A percentile compares a stretch with the other conserved stretches of the same genome.
Evolutionary conservation across 2,113 vertebrate genomes (phyloP).

Genomic region (Leptobrachium leishanense): DNA sequence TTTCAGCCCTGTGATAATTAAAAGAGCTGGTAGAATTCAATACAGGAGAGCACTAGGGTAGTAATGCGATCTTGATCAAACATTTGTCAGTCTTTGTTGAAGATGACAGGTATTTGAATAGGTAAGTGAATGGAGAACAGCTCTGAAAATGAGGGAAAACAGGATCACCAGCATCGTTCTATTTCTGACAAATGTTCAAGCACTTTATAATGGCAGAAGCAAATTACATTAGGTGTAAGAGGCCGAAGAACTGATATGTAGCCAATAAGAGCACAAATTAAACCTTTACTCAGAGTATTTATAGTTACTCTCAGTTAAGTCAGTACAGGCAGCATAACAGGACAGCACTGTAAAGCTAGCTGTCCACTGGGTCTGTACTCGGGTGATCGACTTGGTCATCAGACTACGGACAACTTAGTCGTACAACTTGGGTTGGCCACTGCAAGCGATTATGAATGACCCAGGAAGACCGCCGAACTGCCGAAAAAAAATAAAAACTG

Average conservation of each 20-base stretch:
- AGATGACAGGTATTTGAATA: slow-evolving; percentile 70
- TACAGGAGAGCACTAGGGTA: slow-evolving; percentile 54
- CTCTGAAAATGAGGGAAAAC: slow-evolving; percentile 59
- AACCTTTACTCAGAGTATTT: background rate
- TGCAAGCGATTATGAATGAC: too few relatives aligned
- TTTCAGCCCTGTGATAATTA: slow-evolving; percentile 68
- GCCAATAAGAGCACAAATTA: slow-evolving; percentile 37
- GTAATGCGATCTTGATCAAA: slow-evolving; percentile 66
- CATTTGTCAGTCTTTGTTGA: slow-evolving; percentile 68
- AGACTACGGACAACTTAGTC: too few relatives aligned
- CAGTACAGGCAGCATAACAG: too few relatives aligned
- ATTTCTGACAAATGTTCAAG: slow-evolving; percentile 63
- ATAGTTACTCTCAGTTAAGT: background rate
- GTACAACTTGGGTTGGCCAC: too few relatives aligned
- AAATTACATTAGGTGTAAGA: slow-evolving; percentile 60
- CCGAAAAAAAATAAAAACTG: too few relatives aligned
- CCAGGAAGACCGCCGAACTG: too few relatives aligned
- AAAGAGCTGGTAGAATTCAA: slow-evolving; percentile 60
- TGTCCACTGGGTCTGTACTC: too few relatives aligned
- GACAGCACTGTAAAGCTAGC: too few relatives aligned
- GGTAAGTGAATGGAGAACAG: slow-evolving; percentile 56
- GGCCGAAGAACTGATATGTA: slow-evolving; percentile 27
- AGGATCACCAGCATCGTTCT: slow-evolving; percentile 51
- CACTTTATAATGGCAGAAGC: slow-evolving; percentile 66
- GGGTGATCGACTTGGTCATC: too few relatives aligned